Conservation (phyloP, 2,797 vertebrate genomes). For the Mycteria americana region DNA sequence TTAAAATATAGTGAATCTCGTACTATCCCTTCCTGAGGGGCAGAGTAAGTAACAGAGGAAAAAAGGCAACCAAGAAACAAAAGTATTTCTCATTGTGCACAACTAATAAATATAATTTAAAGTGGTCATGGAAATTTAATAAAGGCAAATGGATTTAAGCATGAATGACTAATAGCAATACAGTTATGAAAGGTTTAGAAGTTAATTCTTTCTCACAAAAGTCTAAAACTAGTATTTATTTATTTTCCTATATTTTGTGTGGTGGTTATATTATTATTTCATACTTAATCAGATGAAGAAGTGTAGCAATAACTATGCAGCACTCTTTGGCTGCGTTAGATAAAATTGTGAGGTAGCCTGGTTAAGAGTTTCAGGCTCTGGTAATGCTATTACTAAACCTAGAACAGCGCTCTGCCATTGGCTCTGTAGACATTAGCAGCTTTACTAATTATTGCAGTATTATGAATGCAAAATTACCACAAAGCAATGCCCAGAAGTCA, state of each 20-base stretch:
- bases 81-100: background rate
- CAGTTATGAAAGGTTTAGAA: background rate
- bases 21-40: background rate
- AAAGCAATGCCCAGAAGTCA: background rate
- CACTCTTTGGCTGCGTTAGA: background rate
- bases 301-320: background rate
- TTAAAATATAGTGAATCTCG: background rate
- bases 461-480: background rate
- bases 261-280: background rate
- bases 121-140: background rate
- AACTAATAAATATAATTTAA: background rate
- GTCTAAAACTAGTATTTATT: background rate
- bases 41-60: background rate
- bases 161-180: background rate
- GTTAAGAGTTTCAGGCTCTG: background rate
- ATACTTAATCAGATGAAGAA: background rate
- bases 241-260: background rate
- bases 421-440: background rate
- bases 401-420: background rate
- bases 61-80: background rate
- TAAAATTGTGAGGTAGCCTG: background rate
- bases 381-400: background rate
- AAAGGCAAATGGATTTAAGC: background rate
- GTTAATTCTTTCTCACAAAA: background rate
- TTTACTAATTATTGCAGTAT: background rate